Evolutionary conservation across 2,888 invertebrate species (phyloP), one percentile per base, ranked within the genome.

Genomic region (Drosophila diplacantha): DNA sequence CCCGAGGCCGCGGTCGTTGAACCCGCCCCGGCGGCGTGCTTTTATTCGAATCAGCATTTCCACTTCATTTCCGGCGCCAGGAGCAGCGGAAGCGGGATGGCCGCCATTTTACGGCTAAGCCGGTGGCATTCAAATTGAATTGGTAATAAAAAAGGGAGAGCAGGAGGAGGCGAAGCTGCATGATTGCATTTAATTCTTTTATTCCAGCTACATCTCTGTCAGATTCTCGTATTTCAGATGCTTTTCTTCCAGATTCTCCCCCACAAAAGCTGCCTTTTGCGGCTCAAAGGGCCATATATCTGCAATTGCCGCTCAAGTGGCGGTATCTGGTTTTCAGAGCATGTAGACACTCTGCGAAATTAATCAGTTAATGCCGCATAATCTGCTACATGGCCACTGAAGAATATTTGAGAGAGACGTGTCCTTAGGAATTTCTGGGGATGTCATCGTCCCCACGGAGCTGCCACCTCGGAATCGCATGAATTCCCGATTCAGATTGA

Each of bases 101-200:
- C 46, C 20, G 60, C 34, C 47, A 46, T 32, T 60, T 58, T 43
- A 49, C 37, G 34, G 61, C 61, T 51, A 22, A 52, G 52, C 39
- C 41, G 22, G 29, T 58, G 60, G 44, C 58, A 57, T 71, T 69
- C 44, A 57, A 72, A 74, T 76, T 74, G 76, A 74, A 76, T 74
- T 59, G 64, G 55, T 64, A 67, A 72, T 74, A 71, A 56, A 47
- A 52, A 24, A 12, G 3, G 3, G 5, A 6, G 24, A 6, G 5
- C 1, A 3, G n/a, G 5, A 5, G 8, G 9, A 31, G 31, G 16
- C 24, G 32, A 29, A 50, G 35, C 47, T 52, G 61, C n/a, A n/a
- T n/a, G n/a, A n/a, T n/a, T n/a, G n/a, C n/a, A n/a, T n/a, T n/a
- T n/a, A n/a, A n/a, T n/a, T 8, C 24, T 24, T 7, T 24, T 1